Conservation (phyloP, 1,140 invertebrate genomes). For the Coenobita brevimanus region DNA sequence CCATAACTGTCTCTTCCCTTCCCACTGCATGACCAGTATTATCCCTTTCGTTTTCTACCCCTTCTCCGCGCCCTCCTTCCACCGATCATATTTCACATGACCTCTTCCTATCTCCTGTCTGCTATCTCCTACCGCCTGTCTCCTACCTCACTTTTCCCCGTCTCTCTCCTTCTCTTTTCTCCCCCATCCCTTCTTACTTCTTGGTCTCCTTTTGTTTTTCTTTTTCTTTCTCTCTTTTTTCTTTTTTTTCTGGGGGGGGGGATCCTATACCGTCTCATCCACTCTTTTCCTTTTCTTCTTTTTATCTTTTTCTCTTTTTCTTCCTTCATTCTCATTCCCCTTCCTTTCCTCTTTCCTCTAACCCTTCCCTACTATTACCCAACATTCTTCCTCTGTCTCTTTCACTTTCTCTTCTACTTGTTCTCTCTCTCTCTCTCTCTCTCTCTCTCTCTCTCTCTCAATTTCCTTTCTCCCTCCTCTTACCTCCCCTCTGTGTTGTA, state of each 20-base stretch:
- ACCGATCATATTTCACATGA: too few relatives aligned
- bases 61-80: too few relatives aligned
- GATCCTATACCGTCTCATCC: background rate
- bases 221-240: background rate
- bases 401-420: too few relatives aligned
- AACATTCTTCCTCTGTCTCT: background rate
- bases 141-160: too few relatives aligned
- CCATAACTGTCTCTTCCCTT: too few relatives aligned
- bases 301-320: background rate
- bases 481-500: background rate
- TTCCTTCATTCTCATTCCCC: background rate
- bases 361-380: background rate
- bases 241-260: background rate
- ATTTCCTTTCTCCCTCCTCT: background rate
- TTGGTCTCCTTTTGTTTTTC: background rate
- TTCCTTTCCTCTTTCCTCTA: slow-evolving; percentile 2
- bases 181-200: background rate
- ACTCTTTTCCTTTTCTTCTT: background rate
- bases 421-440: slow-evolving; percentile 3
- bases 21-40: too few relatives aligned
- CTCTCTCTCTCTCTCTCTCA: slow-evolving; percentile 4
- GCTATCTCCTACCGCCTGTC: too few relatives aligned
- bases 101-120: too few relatives aligned
- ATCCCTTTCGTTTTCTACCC: too few relatives aligned
- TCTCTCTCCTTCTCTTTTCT: background rate